phyloP scores from a whole-genome alignment of 2,888 invertebrate species.

The Anticlea derivata region DNA sequence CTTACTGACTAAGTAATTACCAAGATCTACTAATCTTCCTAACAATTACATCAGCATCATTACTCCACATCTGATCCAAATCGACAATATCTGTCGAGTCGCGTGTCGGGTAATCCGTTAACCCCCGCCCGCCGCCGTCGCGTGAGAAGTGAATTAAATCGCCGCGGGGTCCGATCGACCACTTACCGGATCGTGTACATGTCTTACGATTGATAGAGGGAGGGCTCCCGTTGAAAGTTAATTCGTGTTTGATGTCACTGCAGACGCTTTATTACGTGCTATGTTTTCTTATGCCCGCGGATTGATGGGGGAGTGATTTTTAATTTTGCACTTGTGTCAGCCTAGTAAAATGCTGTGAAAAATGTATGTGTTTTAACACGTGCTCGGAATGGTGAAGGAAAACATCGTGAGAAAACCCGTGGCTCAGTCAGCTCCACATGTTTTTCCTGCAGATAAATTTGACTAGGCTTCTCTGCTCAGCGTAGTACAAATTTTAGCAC shows the following conservation, averaged over 20 bases:
- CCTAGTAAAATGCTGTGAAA: too few species aligned
- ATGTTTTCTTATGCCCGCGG: conserved; percentile 57
- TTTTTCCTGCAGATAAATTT: too few species aligned
- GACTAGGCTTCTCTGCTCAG: too few species aligned
- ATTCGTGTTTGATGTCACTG: conserved; percentile 80
- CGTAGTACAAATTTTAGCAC: too few species aligned
- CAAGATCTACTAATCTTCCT: conserved; percentile 26
- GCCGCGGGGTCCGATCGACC: conserved; percentile 72
- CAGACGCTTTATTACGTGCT: conserved; percentile 69
- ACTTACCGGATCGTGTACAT: conserved; percentile 74
- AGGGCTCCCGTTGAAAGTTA: conserved; percentile 75
- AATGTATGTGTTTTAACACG: too few species aligned
- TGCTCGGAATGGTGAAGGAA: too few species aligned
- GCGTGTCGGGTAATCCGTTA: conserved; percentile 77
- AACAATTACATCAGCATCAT: conserved; percentile 61
- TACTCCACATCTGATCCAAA: conserved; percentile 67
- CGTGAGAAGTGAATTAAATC: conserved; percentile 81
- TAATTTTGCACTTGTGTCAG: conserved; percentile 5
- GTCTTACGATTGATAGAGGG: conserved; percentile 76
- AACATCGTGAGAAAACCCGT: too few species aligned
- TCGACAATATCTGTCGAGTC: conserved; percentile 80
- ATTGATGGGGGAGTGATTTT: conserved; percentile 31
- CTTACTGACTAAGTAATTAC: conserved; percentile 18
- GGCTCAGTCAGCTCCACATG: too few species aligned
- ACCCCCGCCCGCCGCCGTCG: conserved; percentile 66